Evolutionary conservation across 2,113 vertebrate species (phyloP), one percentile per base, ranked within the genome.

Genomic region (Cyprinodon tularosa): DNA sequence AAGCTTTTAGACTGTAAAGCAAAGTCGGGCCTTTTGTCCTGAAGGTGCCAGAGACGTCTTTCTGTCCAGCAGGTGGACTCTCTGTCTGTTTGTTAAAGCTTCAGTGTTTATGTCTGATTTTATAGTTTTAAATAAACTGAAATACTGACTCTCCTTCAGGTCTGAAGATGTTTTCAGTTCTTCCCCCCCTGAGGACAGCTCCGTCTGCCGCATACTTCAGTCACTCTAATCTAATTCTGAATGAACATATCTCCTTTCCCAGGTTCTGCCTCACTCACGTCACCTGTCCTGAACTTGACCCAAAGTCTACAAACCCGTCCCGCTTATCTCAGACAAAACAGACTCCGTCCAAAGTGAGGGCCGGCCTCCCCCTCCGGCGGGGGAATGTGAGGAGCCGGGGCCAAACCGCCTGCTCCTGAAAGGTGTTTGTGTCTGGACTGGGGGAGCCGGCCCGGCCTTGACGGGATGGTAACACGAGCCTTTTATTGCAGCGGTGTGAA

Each of bases 381-480:
- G 29, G 87, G 83, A 84, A 83, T 85, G 83, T 92, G 81, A 89
- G 90, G 92, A 91, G 77, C 14, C 9, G 36, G 66, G 82, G 89
- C 93, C 93, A 93, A 90, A 81, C 91, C 89, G 29, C 84, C 83
- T 78, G 88, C 81, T 87, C 65, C 77, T 63, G 89, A 93, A 90
- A 93, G 90, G 90, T 94, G 93, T 92, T 93, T 94, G 94, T 94
- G 93, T 94, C 93, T 94, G 92, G 87, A 81, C 78, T 72, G 39
- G 73, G 74, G 80, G 83, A 86, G 80, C 89, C 61, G 68, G 76
- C 83, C 57, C 74, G 71, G 83, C 84, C 85, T 88, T 88, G 86
- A 91, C 85, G 78, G 80, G 82, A 86, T 76, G 71, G 93, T 86
- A 94, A 94, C 90, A 61, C 47, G 85, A 95, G 81, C 84, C 86